phyloP scores from a whole-genome alignment of 2,113 vertebrate genomes.

The Pleuronectes platessa region DNA sequence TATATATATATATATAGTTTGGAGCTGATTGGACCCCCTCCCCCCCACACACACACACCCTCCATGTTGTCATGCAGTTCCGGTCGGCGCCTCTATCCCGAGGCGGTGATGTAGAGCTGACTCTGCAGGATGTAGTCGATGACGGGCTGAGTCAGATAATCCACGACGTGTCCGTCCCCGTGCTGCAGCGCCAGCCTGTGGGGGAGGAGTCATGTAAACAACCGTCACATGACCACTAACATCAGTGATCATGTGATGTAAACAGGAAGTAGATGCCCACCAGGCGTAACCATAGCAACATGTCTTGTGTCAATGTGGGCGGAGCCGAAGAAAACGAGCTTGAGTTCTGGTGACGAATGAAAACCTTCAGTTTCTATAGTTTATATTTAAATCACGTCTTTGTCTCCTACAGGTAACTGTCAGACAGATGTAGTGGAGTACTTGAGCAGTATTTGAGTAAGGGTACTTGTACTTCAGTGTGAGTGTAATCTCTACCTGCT shows the following conservation, averaged over 20 bases:
- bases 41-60: neutral
- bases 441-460: too few relatives aligned
- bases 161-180: slow-evolving; percentile 95
- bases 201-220: neutral
- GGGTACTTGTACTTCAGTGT: neutral
- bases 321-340: too few relatives aligned
- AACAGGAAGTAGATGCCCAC: neutral
- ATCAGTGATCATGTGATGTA: neutral
- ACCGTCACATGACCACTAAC: neutral
- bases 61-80: slow-evolving; percentile 23
- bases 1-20: too few relatives aligned
- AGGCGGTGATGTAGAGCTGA: slow-evolving; percentile 98
- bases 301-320: too few relatives aligned
- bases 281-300: too few relatives aligned
- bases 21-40: too few relatives aligned
- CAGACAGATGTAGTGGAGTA: too few relatives aligned
- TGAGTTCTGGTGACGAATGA: too few relatives aligned
- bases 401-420: too few relatives aligned
- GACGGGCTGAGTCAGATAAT: slow-evolving; percentile 96
- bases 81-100: slow-evolving; percentile 82
- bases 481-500: slow-evolving; percentile 86
- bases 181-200: slow-evolving; percentile 96
- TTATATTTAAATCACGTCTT: neutral
- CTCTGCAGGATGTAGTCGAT: slow-evolving; percentile 99
- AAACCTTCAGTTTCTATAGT: too few relatives aligned